These are phyloP conservation scores for Lagopus leucura DNA, from an alignment of 2,113 vertebrate genomes.

Conservation along the genomic window DNA sequence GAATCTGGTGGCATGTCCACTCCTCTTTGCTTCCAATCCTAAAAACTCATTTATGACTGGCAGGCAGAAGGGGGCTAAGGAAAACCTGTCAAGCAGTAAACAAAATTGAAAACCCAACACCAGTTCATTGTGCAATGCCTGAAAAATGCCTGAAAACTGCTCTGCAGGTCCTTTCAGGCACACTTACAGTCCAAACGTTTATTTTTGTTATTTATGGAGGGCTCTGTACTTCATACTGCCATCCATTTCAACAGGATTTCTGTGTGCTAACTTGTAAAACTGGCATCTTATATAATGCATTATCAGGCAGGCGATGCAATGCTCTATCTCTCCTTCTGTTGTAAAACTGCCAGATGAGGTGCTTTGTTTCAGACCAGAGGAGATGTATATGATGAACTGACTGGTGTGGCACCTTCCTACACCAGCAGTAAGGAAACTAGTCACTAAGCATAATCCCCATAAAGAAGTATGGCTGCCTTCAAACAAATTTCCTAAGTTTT, in stretches of 20 bases:
- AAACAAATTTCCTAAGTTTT: conserved; percentile 49
- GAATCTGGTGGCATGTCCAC: neutral
- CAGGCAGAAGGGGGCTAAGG: neutral
- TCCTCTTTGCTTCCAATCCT: neutral
- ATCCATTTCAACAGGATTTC: neutral
- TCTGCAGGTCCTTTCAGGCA: neutral
- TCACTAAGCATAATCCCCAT: conserved; percentile 39
- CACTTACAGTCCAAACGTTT: neutral
- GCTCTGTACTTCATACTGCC: neutral
- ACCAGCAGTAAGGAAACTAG: conserved; percentile 46
- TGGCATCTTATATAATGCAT: neutral
- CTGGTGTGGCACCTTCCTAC: conserved; percentile 8
- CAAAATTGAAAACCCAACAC: neutral
- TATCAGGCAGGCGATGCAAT: conserved; percentile 39
- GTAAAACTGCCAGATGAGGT: conserved; percentile 6
- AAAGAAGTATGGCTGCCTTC: conserved; percentile 43
- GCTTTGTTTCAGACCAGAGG: neutral
- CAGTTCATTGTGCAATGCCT: neutral
- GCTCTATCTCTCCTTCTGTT: conserved; percentile 25
- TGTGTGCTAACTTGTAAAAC: neutral
- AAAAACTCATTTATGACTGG: neutral
- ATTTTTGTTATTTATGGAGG: neutral
- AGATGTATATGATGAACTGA: neutral
- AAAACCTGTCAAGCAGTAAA: neutral
- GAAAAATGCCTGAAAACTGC: neutral